Base-by-base conservation (phyloP, 2,888 invertebrate species). In the Lycocerus yunnanus region DNA sequence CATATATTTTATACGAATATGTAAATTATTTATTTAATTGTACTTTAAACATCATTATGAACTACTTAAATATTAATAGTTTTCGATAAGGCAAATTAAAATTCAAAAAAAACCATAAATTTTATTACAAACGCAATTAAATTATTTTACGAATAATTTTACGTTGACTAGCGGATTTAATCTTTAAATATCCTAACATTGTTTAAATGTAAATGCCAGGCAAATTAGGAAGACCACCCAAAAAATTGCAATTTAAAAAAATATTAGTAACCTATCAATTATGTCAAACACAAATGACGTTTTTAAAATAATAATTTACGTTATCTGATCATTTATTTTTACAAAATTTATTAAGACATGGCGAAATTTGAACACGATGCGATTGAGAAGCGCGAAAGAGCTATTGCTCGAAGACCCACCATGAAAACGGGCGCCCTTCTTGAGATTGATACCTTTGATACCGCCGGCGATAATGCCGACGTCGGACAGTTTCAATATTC, bases 401-500 rank as follows among this genome's bases (percentile, higher is more conserved):
- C 71, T 2, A 66, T 74, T 58, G 75, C 70, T 66, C 74, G 68
- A 13, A 71, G 74, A 21, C 76, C 76, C 13, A 72, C 71, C 10
- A 73, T 71, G 73, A 75, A 74, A 75, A 71, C 69, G 27, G 72
- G 73, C 69, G 69, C 71, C n/a, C 13, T 75, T 15, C 60, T 76
- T n/a, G 69, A 72, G 63, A 72, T 76, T 10, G 66, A 67, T 10
- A 43, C 71, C 1, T 20, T 59, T 15, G 70, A 73, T 5, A 71
- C 73, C 11, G 15, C 14, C 3, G 14, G 58, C 18, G 59, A 69
- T 15, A 21, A 66, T 5, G 43, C 6, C 10, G 15, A 27, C 0
- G 65, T 73, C 14, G 24, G 60, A 14, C 43, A 71, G 14, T 77
- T 68, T 81, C 90, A 90, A 73, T 91, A 90, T 86, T 89, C 90